Conservation (phyloP, 2,888 invertebrate genomes). For the Cephus rjabovi region DNA sequence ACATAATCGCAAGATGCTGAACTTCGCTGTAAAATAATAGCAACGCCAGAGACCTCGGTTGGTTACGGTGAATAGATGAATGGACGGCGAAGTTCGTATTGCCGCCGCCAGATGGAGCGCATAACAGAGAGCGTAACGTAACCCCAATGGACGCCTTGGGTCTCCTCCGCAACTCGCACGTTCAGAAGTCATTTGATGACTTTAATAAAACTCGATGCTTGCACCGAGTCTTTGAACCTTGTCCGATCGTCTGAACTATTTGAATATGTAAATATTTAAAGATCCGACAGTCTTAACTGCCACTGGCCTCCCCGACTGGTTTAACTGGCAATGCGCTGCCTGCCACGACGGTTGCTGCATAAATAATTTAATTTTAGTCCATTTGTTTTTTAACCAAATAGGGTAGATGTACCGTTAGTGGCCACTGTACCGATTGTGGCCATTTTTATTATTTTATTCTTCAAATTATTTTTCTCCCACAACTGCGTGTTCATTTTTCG, state of each 20-base stretch:
- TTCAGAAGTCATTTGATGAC: neutral
- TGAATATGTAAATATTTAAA: neutral
- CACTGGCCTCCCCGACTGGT: neutral
- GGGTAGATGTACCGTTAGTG: too few relatives aligned
- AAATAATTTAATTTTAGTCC: too few relatives aligned
- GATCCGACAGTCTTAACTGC: neutral
- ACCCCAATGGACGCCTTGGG: neutral
- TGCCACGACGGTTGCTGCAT: neutral
- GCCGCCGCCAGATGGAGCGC: neutral
- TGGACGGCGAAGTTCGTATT: neutral
- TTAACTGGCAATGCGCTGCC: neutral
- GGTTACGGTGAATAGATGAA: neutral
- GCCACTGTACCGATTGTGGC: too few relatives aligned
- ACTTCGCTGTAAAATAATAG: conserved; percentile 11
- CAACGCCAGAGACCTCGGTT: neutral
- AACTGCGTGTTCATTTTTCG: too few relatives aligned
- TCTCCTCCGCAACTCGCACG: neutral
- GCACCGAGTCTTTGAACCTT: neutral
- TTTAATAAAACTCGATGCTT: neutral
- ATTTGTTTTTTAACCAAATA: too few relatives aligned
- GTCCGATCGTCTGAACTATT: neutral
- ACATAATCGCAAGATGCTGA: conserved; percentile 32
- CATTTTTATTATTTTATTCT: too few relatives aligned
- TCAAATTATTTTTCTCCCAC: too few relatives aligned
- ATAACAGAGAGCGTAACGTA: neutral